Evolutionary conservation across 2,113 vertebrate genomes (phyloP).

Genomic region (Ariopsis seemanni): DNA sequence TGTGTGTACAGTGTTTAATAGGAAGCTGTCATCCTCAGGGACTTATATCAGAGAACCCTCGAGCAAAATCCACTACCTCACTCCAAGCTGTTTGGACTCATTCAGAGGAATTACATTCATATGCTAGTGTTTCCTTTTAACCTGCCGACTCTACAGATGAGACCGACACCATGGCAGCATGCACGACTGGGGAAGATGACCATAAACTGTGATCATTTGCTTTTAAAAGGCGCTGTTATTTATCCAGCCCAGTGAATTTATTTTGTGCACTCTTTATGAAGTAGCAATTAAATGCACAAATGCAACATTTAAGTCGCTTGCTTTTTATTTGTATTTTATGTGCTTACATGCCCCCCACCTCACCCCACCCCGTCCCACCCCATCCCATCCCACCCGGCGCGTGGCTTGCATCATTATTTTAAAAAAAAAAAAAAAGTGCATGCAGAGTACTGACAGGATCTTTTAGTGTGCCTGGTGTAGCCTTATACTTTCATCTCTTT

Average conservation of each 20-base stretch:
- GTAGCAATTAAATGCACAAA: not conserved
- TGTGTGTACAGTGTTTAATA: slow-evolving; percentile 34
- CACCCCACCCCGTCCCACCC: not conserved
- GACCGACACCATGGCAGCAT: not conserved
- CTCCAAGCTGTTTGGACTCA: slow-evolving; percentile 39
- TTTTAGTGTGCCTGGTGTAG: not conserved
- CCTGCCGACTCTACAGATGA: slow-evolving; percentile 9
- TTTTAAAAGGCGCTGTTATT: not conserved
- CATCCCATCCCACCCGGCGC: not conserved
- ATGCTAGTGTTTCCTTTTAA: slow-evolving; percentile 26
- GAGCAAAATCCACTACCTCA: slow-evolving; percentile 41
- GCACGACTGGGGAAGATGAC: not conserved
- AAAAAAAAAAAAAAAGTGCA: slow-evolving; percentile 5
- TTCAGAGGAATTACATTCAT: slow-evolving; percentile 48
- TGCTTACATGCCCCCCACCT: not conserved
- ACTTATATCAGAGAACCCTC: slow-evolving; percentile 44
- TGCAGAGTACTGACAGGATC: not conserved
- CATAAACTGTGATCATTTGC: slow-evolving; percentile 17
- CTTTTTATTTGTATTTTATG: not conserved
- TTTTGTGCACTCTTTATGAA: not conserved
- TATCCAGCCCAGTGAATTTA: too few species aligned
- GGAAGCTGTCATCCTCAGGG: slow-evolving; percentile 39
- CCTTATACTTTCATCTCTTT: slow-evolving; percentile 22
- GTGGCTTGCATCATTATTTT: slow-evolving; percentile 10
- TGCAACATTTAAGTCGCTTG: not conserved